Percentiles rank a stretch among this genome's conserved stretches.
These are phyloP conservation scores for Microtus oregoni DNA, from an alignment of 2,113 vertebrate species.

Conservation along the genomic window DNA sequence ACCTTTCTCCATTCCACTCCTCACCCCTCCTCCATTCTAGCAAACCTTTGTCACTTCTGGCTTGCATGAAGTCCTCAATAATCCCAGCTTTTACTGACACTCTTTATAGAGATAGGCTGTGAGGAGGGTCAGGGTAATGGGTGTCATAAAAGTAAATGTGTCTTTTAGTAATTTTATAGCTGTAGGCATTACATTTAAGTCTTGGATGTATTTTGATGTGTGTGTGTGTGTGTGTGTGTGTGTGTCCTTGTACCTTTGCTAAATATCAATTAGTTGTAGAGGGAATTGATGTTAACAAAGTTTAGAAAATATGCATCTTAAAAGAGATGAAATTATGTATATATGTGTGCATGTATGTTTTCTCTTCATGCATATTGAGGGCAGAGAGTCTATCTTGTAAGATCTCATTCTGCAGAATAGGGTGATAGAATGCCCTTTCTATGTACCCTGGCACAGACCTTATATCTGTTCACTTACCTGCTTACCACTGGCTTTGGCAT, in stretches of 20 bases:
- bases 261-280: neutral
- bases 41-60: neutral
- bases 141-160: constrained; percentile 14
- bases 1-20: neutral
- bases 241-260: neutral
- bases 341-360: neutral
- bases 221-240: neutral
- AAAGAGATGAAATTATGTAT: neutral
- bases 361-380: neutral
- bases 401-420: neutral
- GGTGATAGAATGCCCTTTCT: neutral
- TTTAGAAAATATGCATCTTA: neutral
- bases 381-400: neutral
- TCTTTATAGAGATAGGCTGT: neutral
- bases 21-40: neutral
- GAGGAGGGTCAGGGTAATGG: neutral
- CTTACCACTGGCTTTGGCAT: neutral
- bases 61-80: neutral
- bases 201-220: neutral
- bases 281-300: neutral
- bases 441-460: neutral
- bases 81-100: neutral
- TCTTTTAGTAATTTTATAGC: neutral
- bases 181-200: neutral
- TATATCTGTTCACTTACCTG: neutral